Evolutionary conservation across 2,888 invertebrate genomes (phyloP).

Genomic region (Euspilapteryx auroguttella): DNA sequence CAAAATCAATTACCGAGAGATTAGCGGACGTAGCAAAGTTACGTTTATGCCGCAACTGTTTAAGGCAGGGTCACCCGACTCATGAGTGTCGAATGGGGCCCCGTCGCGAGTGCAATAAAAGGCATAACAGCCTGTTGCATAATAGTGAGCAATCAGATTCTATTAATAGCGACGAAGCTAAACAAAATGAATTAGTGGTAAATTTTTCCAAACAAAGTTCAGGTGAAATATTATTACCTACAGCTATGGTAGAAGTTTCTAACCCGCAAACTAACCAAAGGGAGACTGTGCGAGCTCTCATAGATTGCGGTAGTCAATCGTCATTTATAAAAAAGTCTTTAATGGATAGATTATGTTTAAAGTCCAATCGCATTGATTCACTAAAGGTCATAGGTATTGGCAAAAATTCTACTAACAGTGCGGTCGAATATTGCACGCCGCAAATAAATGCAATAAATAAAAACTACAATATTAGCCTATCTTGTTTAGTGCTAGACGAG

Average conservation of each 20-base stretch:
- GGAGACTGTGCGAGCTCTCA: too few relatives aligned
- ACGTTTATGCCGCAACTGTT: conserved; percentile 8
- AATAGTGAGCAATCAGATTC: too few relatives aligned
- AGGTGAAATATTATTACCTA: too few relatives aligned
- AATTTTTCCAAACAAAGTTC: too few relatives aligned
- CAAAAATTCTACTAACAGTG: conserved; percentile 2
- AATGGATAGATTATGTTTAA: conserved; percentile 6
- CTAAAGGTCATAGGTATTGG: conserved; percentile 8
- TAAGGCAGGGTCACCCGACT: conserved; percentile 8
- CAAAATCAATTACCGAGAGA: conserved; percentile 6
- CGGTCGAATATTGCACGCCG: conserved; percentile 3
- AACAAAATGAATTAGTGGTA: too few relatives aligned
- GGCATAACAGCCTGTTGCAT: conserved; percentile 8
- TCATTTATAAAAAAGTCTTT: conserved; percentile 9
- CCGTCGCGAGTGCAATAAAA: conserved; percentile 7
- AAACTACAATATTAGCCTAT: neutral
- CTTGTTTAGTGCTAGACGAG: conserved; percentile 3
- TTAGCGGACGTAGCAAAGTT: conserved; percentile 5
- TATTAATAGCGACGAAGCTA: too few relatives aligned
- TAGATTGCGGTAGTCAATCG: conserved; percentile 11
- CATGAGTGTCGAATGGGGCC: too few relatives aligned
- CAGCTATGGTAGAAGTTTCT: too few relatives aligned
- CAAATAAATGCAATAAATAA: conserved; percentile 1
- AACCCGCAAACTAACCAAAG: too few relatives aligned
- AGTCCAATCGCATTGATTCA: conserved; percentile 5